Evolutionary conservation across 2,113 vertebrate genomes (phyloP).

Genomic region (Varanus komodoensis): DNA sequence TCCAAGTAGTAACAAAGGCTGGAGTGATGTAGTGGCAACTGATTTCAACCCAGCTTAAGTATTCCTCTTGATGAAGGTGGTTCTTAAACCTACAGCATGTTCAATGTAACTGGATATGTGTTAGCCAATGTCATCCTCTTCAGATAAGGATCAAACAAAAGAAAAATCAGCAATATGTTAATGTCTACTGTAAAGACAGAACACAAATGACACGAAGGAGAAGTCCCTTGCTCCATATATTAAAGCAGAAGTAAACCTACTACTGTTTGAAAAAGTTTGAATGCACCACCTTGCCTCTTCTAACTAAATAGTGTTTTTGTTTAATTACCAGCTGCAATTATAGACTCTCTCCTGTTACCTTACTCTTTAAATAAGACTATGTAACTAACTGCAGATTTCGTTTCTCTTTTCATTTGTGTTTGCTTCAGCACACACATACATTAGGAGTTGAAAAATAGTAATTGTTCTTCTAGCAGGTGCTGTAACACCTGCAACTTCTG

Average conservation of each 20-base stretch:
- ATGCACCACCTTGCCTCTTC: neutral
- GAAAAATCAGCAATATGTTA: neutral
- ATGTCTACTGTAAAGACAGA: neutral
- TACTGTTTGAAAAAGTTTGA: neutral
- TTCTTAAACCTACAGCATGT: neutral
- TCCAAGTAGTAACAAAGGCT: neutral
- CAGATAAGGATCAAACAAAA: neutral
- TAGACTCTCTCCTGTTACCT: constrained; percentile 40
- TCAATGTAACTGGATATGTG: neutral
- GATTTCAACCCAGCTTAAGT: neutral
- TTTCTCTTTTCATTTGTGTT: constrained; percentile 49
- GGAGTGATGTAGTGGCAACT: neutral
- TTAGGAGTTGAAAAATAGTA: constrained; percentile 31
- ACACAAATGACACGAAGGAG: neutral
- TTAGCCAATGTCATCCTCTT: neutral
- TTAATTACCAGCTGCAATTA: neutral
- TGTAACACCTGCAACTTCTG: constrained; percentile 29
- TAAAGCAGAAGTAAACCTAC: neutral
- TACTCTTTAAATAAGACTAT: neutral
- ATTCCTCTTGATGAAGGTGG: too few species aligned
- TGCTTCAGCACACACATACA: constrained; percentile 12
- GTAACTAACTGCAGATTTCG: constrained; percentile 22
- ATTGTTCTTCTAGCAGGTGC: constrained; percentile 21
- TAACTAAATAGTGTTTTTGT: constrained; percentile 15
- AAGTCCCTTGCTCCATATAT: neutral